Percentiles rank a stretch among this genome's conserved stretches.
phyloP scores from a whole-genome alignment of 2,888 invertebrate species.

The Eurytoma californica region DNA sequence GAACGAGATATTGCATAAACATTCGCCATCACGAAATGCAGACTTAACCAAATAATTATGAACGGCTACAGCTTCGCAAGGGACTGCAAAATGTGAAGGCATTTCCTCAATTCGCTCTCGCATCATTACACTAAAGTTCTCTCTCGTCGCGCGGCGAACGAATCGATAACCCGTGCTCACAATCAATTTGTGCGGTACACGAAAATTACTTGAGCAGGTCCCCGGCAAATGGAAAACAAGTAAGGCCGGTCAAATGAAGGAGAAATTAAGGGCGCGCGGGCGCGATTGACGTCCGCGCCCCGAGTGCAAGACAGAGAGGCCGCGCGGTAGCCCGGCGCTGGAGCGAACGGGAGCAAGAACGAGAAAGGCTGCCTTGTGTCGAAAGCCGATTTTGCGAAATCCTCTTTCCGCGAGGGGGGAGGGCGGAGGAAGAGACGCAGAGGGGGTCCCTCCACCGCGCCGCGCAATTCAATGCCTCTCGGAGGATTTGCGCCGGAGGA shows the following conservation, averaged over 20 bases:
- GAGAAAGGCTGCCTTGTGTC: constrained; percentile 28
- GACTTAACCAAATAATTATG: no score
- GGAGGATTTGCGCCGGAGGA: constrained; percentile 38
- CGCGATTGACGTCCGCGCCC: background rate
- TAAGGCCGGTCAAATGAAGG: constrained; percentile 30
- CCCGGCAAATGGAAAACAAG: constrained; percentile 7
- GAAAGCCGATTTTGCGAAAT: constrained; percentile 57
- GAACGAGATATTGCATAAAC: no score
- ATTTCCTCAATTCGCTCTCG: no score
- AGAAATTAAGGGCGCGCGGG: constrained; percentile 33
- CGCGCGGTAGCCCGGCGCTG: background rate
- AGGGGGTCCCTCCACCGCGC: constrained; percentile 26
- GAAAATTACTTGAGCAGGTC: no score
- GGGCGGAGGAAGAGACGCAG: background rate
- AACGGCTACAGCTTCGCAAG: no score
- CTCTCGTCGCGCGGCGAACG: no score
- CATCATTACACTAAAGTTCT: no score
- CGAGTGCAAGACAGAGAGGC: constrained; percentile 8
- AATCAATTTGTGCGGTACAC: no score
- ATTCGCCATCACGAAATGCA: no score
- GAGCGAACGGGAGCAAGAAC: background rate
- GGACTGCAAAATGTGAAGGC: no score
- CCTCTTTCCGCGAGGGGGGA: constrained; percentile 48
- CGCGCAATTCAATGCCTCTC: constrained; percentile 59
- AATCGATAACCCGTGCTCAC: no score